Conservation (phyloP, 2,888 invertebrate species). For the Chymomyza amoena region DNA sequence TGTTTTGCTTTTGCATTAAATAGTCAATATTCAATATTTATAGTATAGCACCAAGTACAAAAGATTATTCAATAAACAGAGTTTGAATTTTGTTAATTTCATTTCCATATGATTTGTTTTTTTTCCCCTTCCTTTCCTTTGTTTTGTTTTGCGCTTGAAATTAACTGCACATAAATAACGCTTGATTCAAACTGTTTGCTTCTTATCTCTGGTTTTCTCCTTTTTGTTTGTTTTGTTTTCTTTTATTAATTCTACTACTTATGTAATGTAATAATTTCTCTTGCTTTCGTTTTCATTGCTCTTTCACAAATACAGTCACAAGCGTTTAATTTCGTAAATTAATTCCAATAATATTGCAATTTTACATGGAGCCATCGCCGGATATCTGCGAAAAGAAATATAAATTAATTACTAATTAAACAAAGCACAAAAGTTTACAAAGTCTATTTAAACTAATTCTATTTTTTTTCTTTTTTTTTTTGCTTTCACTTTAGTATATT, state of each 20-base stretch:
- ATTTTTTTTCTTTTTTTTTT: no score
- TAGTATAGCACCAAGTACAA: conserved; percentile 79
- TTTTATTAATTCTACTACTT: conserved; percentile 62
- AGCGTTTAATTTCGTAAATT: neutral
- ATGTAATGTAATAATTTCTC: conserved; percentile 69
- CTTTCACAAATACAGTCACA: conserved; percentile 20
- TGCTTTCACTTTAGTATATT: no score
- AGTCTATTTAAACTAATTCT: no score
- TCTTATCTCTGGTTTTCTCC: neutral
- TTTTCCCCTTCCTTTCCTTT: conserved; percentile 12
- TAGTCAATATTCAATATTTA: conserved; percentile 64
- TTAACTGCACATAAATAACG: conserved; percentile 42
- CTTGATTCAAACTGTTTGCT: neutral
- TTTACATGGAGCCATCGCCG: conserved; percentile 75
- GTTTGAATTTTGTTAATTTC: conserved; percentile 51
- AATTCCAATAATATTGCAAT: conserved; percentile 37
- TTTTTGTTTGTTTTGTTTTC: conserved; percentile 11
- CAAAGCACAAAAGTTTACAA: no score
- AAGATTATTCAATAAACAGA: conserved; percentile 70
- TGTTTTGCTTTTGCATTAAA: conserved; percentile 48
- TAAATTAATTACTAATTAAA: neutral
- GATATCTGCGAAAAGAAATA: conserved; percentile 65
- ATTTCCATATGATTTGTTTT: conserved; percentile 6
- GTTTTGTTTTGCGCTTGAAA: conserved; percentile 28
- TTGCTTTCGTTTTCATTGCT: conserved; percentile 52